Evolutionary conservation across 1,140 invertebrate species (phyloP).

Genomic region (Himalopsyche phryganea): DNA sequence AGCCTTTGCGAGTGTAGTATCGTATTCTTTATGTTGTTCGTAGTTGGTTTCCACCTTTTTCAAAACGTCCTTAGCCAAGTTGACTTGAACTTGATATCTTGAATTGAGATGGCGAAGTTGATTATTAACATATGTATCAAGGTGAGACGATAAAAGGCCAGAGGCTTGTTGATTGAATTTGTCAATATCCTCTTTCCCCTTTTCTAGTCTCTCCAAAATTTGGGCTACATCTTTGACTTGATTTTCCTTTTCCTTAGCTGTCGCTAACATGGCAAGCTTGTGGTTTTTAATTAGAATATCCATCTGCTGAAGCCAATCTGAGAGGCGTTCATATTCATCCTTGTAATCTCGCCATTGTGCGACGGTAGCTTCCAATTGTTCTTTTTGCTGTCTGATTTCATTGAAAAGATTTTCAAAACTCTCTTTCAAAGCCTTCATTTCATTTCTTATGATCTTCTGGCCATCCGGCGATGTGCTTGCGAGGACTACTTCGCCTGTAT

Average conservation of each 20-base stretch:
- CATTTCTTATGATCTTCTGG: constrained; percentile 76
- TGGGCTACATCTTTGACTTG: constrained; percentile 78
- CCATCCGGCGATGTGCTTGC: constrained; percentile 76
- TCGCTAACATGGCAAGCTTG: constrained; percentile 78
- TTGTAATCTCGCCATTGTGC: constrained; percentile 86
- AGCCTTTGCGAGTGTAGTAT: constrained; percentile 74
- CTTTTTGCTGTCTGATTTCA: constrained; percentile 82
- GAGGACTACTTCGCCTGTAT: constrained; percentile 80
- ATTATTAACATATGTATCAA: constrained; percentile 88
- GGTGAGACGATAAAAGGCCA: constrained; percentile 73
- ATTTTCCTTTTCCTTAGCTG: constrained; percentile 78
- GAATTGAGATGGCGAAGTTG: constrained; percentile 88
- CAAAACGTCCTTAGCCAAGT: constrained; percentile 87
- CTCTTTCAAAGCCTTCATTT: constrained; percentile 78
- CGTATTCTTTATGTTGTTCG: constrained; percentile 83
- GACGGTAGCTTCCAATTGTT: constrained; percentile 76
- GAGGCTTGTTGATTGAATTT: constrained; percentile 77
- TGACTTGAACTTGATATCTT: constrained; percentile 84
- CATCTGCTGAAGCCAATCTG: constrained; percentile 91
- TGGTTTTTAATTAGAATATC: constrained; percentile 89
- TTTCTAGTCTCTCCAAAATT: constrained; percentile 70
- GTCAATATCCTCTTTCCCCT: constrained; percentile 81
- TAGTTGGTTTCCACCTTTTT: constrained; percentile 90
- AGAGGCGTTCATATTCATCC: constrained; percentile 86
- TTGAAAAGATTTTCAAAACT: constrained; percentile 82